Base-by-base conservation (phyloP, 2,797 vertebrate genomes). In the Danio jaintianensis region DNA sequence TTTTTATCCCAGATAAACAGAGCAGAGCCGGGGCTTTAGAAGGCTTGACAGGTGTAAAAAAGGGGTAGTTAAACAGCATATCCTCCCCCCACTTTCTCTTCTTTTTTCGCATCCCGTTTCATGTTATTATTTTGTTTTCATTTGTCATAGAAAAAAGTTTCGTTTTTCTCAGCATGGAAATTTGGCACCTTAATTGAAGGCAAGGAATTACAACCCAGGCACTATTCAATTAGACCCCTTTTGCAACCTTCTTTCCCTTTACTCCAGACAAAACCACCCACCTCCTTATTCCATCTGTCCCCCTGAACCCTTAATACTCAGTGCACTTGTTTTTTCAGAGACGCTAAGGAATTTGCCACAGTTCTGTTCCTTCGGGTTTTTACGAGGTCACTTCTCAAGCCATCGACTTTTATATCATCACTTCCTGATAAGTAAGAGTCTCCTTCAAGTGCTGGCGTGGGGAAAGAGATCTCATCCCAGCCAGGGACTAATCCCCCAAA, bases 31-130 rank as follows among this genome's bases (percentile, higher is more conserved):
- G 38, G 53, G 70, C 58, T 85, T 76, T 84, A 61, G 52, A 67
- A 63, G 56, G 67, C 69, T 85, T 92, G 92, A 93, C 93, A 93
- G 91, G 89, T 93, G 89, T 92, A 92, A 93, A 93, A 91, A 88
- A 84, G 63, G 87, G 90, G 91, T 91, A 89, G 91, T 94, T 93
- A 92, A 91, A 90, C 81, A 82, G 82, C 76, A 81, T 82, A 68
- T 83, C 79, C 86, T 81, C 68, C 84, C 74, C 80, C 83, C 85
- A 74, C 84, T 85, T 86, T 83, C 83, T 85, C 88, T 88, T 90
- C 55, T 79, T 55, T 40, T 67, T 38, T n/a, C 64, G 9, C 81
- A 84, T 88, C 82, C 20, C 1, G 87, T 69, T 67, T 83, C 70
- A 81, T 53, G 69, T 73, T 13, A 56, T 75, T 75, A 75, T 70